Evolutionary conservation across 1,140 invertebrate species (phyloP), one percentile per base, ranked within the genome.

Genomic region (Saxidomus purpurata): DNA sequence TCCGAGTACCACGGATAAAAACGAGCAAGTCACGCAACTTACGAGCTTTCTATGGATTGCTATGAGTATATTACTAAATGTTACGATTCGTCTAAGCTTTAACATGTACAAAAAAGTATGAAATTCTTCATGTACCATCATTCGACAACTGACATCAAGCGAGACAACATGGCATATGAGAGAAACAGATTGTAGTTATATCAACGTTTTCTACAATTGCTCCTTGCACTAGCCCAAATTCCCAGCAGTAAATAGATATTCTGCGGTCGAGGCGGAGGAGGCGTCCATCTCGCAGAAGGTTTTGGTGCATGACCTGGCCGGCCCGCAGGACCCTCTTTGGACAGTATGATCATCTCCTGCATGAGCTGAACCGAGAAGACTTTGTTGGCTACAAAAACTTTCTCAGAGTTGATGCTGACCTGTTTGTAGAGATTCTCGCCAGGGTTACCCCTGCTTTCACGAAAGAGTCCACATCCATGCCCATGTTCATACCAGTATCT

Each of bases 271-370:
- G 63, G 25, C 11, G 25, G 63, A 67, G 63, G 25, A 67, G 11
- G 63, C 63, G 63, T 25, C 63, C 11, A 67, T 11, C 63, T 67
- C 63, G 63, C 25, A 67, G 25, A 67, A 67, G 63, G 28, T 67
- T 67, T 67, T 15, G 63, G 63, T 67, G 25, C 25, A 67, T 11
- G 63, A 25, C 63, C 63, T 67, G 63, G 25, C 63, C 25, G 63
- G 63, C 63, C 25, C 63, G 63, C 63, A 67, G 63, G 63, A 67
- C 63, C 63, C 63, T 67, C 63, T 67, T 67, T 67, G 63, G 25
- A 31, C 63, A 67, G 63, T 67, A 67, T 67, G 63, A 25, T 67
- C 63, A 67, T 67, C 63, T 67, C 63, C 63, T 67, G 63, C 63
- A 67, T 67, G 63, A 67, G 63, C 63, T 67, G 63, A 67, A 67